phyloP scores from a whole-genome alignment of 2,888 invertebrate species.

The Stenchaetothrips biformis region DNA sequence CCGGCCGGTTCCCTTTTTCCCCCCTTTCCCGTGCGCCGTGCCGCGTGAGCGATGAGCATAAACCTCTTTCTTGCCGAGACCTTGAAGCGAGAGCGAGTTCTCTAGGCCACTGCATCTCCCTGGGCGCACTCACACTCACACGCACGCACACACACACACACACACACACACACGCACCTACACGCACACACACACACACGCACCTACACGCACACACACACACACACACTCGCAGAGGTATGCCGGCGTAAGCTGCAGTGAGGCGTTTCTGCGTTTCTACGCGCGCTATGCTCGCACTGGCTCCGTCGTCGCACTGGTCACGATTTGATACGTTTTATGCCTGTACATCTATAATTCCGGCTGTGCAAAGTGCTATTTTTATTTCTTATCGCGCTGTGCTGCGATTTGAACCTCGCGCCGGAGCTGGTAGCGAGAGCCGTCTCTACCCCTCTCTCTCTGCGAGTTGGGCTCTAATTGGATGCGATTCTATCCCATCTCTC shows the following conservation, averaged over 20 bases:
- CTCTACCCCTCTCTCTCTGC: neutral
- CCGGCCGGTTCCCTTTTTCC: too few relatives aligned
- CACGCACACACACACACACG: conserved; percentile 14
- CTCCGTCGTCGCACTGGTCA: neutral
- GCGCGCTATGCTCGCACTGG: neutral
- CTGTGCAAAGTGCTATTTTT: neutral
- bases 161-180: neutral
- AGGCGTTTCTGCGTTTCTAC: neutral
- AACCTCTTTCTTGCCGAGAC: conserved; percentile 13
- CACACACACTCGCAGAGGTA: neutral
- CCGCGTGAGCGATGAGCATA: neutral
- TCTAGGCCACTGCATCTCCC: neutral
- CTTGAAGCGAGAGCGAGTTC: conserved; percentile 14
- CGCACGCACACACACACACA: neutral
- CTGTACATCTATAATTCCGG: neutral
- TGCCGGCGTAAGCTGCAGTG: neutral
- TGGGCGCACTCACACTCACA: neutral
- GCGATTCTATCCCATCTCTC: too few relatives aligned
- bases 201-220: neutral
- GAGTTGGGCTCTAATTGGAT: too few relatives aligned
- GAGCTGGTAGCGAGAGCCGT: neutral
- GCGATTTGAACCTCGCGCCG: too few relatives aligned
- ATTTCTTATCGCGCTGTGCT: neutral
- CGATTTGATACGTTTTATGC: too few relatives aligned
- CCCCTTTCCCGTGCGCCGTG: neutral